Conservation (phyloP, 2,888 invertebrate species). For the Euplexia lucipara region DNA sequence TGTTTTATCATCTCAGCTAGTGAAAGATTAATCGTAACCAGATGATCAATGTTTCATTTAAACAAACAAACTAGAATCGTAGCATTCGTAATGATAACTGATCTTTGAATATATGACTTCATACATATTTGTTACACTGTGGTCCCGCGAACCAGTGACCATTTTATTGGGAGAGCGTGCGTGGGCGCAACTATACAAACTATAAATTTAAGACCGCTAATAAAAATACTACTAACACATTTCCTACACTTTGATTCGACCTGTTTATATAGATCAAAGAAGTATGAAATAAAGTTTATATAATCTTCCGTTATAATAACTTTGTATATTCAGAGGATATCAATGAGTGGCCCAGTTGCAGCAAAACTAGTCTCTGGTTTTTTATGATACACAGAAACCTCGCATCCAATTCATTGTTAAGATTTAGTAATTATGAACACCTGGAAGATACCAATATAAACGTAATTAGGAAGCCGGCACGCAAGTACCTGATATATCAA, state of each 20-base stretch:
- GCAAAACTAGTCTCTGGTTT: slow-evolving; percentile 64
- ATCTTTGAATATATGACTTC: slow-evolving; percentile 66
- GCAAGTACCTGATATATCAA: slow-evolving; percentile 70
- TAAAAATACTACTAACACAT: slow-evolving; percentile 89
- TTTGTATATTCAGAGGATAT: slow-evolving; percentile 75
- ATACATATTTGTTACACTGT: slow-evolving; percentile 80
- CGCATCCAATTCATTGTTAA: slow-evolving; percentile 65
- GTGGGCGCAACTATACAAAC: slow-evolving; percentile 85
- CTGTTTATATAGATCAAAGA: slow-evolving; percentile 90
- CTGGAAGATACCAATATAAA: slow-evolving; percentile 57
- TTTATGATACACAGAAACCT: slow-evolving; percentile 62
- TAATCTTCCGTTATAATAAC: slow-evolving; percentile 81
- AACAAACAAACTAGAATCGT: slow-evolving; percentile 57
- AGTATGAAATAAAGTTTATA: slow-evolving; percentile 84
- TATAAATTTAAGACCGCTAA: slow-evolving; percentile 87
- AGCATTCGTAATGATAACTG: slow-evolving; percentile 48
- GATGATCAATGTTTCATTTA: slow-evolving; percentile 61
- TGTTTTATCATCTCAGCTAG: slow-evolving; percentile 58
- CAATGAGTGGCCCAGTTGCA: slow-evolving; percentile 72
- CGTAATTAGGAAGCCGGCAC: slow-evolving; percentile 57
- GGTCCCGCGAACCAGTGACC: slow-evolving; percentile 74
- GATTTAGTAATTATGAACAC: slow-evolving; percentile 63
- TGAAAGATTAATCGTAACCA: slow-evolving; percentile 58
- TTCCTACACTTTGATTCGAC: slow-evolving; percentile 89
- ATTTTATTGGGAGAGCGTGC: slow-evolving; percentile 82